A percentile compares a stretch with the other conserved stretches of the same genome.
Evolutionary conservation across 2,113 vertebrate genomes (phyloP).

Genomic region (Peromyscus maniculatus): DNA sequence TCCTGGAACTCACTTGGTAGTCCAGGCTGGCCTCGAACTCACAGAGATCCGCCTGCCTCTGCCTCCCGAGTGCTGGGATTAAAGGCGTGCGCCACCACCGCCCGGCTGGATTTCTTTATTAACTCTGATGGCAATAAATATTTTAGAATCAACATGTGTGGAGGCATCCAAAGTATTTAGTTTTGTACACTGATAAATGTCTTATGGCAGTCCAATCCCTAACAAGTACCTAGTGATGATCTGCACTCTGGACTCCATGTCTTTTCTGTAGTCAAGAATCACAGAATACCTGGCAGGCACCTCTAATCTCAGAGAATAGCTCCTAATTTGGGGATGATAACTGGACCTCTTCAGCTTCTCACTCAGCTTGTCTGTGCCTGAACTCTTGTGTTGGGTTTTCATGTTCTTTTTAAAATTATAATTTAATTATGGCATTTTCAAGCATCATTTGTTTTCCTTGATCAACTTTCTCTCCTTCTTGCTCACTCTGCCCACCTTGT

Average conservation of each 20-base stretch:
- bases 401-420: background rate
- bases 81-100: too few relatives aligned
- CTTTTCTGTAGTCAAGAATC: background rate
- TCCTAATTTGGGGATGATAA: background rate
- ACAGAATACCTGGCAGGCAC: background rate
- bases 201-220: background rate
- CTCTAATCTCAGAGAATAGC: background rate
- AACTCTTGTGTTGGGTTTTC: background rate
- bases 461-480: too few relatives aligned
- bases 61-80: too few relatives aligned
- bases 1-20: too few relatives aligned
- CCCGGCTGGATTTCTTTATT: conserved; percentile 42
- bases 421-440: background rate
- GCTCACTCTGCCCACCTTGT: too few relatives aligned
- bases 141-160: background rate
- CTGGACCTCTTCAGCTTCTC: background rate
- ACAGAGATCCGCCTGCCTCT: too few relatives aligned
- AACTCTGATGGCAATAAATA: conserved; percentile 27
- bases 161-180: background rate
- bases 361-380: background rate
- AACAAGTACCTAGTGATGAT: background rate
- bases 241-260: background rate
- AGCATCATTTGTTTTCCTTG: background rate
- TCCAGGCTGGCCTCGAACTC: too few relatives aligned
- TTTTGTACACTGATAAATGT: background rate